These are phyloP conservation scores for Drosophila ambigua DNA, from an alignment of 1,140 invertebrate genomes.

Conservation along the genomic window DNA sequence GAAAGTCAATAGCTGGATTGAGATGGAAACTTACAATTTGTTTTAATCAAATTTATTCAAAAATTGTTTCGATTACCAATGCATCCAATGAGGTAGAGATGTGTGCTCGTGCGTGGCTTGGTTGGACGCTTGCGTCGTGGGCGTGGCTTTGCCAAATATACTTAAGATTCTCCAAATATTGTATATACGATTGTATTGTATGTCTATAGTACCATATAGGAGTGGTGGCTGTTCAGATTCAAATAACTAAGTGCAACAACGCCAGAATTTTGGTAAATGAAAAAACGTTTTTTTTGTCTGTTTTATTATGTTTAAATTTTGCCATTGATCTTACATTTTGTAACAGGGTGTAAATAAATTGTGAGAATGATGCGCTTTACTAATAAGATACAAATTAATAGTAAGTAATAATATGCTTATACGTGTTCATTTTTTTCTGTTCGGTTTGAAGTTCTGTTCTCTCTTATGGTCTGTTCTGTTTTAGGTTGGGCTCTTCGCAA, in stretches of 20 bases:
- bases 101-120: conserved; percentile 68
- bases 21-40: conserved; percentile 76
- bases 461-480: conserved; percentile 4
- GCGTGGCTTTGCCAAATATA: conserved; percentile 47
- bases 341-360: conserved; percentile 80
- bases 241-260: conserved; percentile 65
- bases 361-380: conserved; percentile 74
- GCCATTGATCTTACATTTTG: conserved; percentile 76
- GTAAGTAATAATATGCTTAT: conserved; percentile 59
- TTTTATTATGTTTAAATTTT: conserved; percentile 56
- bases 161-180: conserved; percentile 53
- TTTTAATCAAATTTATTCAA: conserved; percentile 55
- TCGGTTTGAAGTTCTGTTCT: conserved; percentile 10
- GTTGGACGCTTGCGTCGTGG: conserved; percentile 63
- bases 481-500: conserved; percentile 32
- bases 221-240: conserved; percentile 37
- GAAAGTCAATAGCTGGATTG: conserved; percentile 49
- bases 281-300: conserved; percentile 67
- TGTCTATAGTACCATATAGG: conserved; percentile 18
- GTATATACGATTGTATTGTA: conserved; percentile 20
- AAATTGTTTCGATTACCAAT: conserved; percentile 67
- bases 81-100: conserved; percentile 73
- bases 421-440: conserved; percentile 31
- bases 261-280: conserved; percentile 65
- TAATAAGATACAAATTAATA: conserved; percentile 75